Percentiles rank a stretch among this genome's conserved stretches.
These are phyloP conservation scores for Sinotaia quadrata DNA, from an alignment of 2,888 invertebrate species.

Conservation along the genomic window DNA sequence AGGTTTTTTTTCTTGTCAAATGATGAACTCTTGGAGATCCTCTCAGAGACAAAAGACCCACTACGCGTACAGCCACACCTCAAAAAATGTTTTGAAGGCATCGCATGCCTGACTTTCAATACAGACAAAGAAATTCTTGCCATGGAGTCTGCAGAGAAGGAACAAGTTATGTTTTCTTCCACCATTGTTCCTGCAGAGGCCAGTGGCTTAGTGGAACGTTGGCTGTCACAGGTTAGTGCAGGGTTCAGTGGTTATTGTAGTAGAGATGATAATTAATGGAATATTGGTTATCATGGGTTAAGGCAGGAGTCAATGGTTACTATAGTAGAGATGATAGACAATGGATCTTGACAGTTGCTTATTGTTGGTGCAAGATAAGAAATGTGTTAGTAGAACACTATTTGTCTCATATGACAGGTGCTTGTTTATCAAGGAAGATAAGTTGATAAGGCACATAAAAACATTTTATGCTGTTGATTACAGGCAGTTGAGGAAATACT, in stretches of 20 bases:
- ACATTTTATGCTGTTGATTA: too few relatives aligned
- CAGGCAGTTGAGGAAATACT: too few relatives aligned
- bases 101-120: constrained; percentile 67
- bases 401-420: too few relatives aligned
- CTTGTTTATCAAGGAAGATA: too few relatives aligned
- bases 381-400: too few relatives aligned
- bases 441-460: too few relatives aligned
- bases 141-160: constrained; percentile 72
- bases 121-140: constrained; percentile 66
- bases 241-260: background rate
- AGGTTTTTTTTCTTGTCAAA: constrained; percentile 71
- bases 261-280: too few relatives aligned
- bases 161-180: constrained; percentile 63
- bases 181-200: constrained; percentile 68
- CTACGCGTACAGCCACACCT: constrained; percentile 72
- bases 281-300: too few relatives aligned
- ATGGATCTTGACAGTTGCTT: too few relatives aligned
- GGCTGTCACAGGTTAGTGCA: constrained; percentile 67
- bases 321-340: too few relatives aligned
- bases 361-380: too few relatives aligned
- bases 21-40: constrained; percentile 71
- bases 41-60: constrained; percentile 72
- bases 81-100: constrained; percentile 73
- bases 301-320: too few relatives aligned
- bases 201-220: constrained; percentile 69